Evolutionary conservation across 2,888 invertebrate species (phyloP).

Genomic region (Xestia rhomboidea): DNA sequence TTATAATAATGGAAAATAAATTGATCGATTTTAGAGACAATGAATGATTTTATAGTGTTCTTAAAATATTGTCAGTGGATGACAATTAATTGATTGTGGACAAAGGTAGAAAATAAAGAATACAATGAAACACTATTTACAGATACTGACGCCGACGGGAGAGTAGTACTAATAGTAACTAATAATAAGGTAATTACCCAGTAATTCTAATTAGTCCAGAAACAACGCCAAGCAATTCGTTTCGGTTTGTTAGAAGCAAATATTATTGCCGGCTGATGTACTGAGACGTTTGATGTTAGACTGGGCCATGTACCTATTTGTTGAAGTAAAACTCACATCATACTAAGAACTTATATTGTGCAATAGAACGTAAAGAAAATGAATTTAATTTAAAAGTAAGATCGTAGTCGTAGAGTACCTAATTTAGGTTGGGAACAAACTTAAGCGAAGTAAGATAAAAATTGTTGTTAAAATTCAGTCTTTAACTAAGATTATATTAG

Average conservation of each 20-base stretch:
- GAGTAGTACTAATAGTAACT: slow-evolving; percentile 44
- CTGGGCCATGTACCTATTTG: slow-evolving; percentile 31
- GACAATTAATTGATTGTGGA: too few relatives aligned
- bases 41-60: neutral
- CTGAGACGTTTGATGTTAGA: slow-evolving; percentile 69
- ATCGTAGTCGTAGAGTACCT: neutral
- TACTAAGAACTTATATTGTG: slow-evolving; percentile 24
- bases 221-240: slow-evolving; percentile 76
- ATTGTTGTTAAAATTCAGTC: neutral
- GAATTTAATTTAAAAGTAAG: neutral
- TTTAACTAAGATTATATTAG: neutral
- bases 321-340: slow-evolving; percentile 29
- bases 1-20: neutral
- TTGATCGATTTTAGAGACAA: neutral
- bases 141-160: neutral
- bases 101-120: slow-evolving; percentile 2
- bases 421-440: neutral
- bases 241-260: slow-evolving; percentile 73
- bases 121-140: slow-evolving; percentile 2
- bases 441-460: neutral
- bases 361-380: slow-evolving; percentile 7
- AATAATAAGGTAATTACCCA: slow-evolving; percentile 58
- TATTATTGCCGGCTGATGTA: slow-evolving; percentile 61
- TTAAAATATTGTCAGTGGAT: neutral
- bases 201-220: slow-evolving; percentile 69